Percentiles rank a stretch among this genome's conserved stretches.
phyloP scores from a whole-genome alignment of 2,113 vertebrate species.

The Rattus rattus region DNA sequence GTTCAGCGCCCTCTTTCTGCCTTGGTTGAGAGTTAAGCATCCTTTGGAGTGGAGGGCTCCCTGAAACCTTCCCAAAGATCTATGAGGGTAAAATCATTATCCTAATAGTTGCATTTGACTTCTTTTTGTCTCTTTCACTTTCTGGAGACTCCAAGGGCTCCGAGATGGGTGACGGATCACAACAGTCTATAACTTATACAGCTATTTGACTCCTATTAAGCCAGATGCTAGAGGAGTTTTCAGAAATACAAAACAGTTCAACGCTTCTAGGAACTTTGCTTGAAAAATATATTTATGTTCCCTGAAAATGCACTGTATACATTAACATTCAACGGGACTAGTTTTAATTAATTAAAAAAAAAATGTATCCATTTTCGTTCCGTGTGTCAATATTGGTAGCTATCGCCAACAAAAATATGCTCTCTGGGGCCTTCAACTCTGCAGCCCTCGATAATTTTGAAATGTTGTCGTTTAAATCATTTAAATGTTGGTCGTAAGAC shows the following conservation, averaged over 20 bases:
- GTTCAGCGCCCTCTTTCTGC: background rate
- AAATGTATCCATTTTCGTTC: conserved; percentile 33
- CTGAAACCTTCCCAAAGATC: background rate
- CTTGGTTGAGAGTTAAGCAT: background rate
- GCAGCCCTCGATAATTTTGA: conserved; percentile 17
- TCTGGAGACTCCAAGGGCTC: background rate
- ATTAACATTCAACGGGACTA: background rate
- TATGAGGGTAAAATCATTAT: conserved; percentile 39
- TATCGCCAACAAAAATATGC: background rate
- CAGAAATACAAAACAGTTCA: conserved; percentile 45
- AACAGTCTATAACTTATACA: background rate
- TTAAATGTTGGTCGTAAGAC: conserved; percentile 32
- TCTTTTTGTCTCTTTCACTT: background rate
- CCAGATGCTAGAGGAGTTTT: conserved; percentile 16
- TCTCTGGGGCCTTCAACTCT: conserved; percentile 26
- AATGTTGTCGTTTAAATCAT: conserved; percentile 21
- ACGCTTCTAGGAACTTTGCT: conserved; percentile 36
- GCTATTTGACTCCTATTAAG: conserved; percentile 16
- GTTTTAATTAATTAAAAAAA: conserved; percentile 22
- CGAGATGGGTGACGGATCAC: background rate
- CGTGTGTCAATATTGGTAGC: background rate
- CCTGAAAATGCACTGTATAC: conserved; percentile 1
- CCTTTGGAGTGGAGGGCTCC: background rate
- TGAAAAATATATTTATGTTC: conserved; percentile 49
- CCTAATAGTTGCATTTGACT: background rate